phyloP scores from a whole-genome alignment of 2,888 invertebrate genomes.

The Melanotus villosus region DNA sequence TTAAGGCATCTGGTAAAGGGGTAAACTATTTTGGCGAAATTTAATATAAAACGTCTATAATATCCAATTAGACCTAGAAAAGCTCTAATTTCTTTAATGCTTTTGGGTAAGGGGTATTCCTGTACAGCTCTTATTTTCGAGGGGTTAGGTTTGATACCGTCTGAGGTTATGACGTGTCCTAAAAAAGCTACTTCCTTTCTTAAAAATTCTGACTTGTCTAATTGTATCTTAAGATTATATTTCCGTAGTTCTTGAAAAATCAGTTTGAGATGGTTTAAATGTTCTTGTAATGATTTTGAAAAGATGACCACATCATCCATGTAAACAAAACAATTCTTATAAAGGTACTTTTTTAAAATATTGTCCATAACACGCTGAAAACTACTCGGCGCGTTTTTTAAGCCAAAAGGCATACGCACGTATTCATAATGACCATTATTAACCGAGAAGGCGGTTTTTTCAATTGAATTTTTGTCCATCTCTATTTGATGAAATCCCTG shows the following conservation, averaged over 20 bases:
- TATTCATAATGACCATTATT: constrained; percentile 47
- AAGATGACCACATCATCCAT: constrained; percentile 42
- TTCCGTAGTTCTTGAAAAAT: constrained; percentile 35
- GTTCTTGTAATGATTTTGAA: constrained; percentile 34
- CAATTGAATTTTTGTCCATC: constrained; percentile 38
- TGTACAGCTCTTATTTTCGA: constrained; percentile 33
- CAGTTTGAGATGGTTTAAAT: constrained; percentile 19
- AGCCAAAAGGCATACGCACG: constrained; percentile 36
- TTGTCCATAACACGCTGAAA: constrained; percentile 42
- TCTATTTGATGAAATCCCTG: constrained; percentile 58
- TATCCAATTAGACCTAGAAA: constrained; percentile 37
- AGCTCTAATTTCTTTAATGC: constrained; percentile 32
- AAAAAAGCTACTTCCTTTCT: constrained; percentile 37
- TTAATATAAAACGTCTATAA: too few species aligned
- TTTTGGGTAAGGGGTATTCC: constrained; percentile 39
- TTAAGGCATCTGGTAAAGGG: too few species aligned
- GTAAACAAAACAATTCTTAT: constrained; percentile 39
- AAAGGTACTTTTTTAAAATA: constrained; percentile 28
- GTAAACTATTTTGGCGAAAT: too few species aligned
- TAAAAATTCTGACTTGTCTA: constrained; percentile 37
- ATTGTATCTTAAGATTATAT: constrained; percentile 36
- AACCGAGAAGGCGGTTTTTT: constrained; percentile 43
- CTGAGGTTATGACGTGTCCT: constrained; percentile 36
- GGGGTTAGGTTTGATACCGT: constrained; percentile 40
- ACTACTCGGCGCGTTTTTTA: constrained; percentile 35